phyloP scores from a whole-genome alignment of 2,113 vertebrate genomes.

The Rutilus rutilus region DNA sequence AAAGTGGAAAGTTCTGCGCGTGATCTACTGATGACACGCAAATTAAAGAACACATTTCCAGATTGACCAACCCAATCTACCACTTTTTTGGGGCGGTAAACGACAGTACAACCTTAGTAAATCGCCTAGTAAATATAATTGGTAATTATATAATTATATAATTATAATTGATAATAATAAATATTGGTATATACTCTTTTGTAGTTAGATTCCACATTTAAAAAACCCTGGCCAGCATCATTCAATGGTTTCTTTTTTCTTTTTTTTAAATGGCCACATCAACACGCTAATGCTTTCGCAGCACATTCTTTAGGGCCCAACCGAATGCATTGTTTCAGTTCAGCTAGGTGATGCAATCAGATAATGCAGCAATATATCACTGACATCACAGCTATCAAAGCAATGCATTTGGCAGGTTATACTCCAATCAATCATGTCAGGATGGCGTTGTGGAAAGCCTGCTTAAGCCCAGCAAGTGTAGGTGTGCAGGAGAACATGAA shows the following conservation, averaged over 20 bases:
- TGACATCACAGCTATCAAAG: slow-evolving; percentile 57
- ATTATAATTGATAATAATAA: too few species aligned
- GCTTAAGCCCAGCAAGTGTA: slow-evolving; percentile 43
- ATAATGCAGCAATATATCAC: slow-evolving; percentile 57
- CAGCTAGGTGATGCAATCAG: slow-evolving; percentile 56
- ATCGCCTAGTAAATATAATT: too few species aligned
- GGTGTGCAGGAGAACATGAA: slow-evolving; percentile 50
- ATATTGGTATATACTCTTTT: background rate
- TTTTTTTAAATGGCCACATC: slow-evolving; percentile 25
- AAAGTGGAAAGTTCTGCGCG: too few species aligned
- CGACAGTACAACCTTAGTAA: too few species aligned
- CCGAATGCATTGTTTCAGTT: slow-evolving; percentile 40
- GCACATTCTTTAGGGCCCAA: slow-evolving; percentile 38
- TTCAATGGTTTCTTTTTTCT: background rate
- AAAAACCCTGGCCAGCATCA: background rate
- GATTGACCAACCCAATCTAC: too few species aligned
- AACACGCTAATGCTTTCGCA: slow-evolving; percentile 44
- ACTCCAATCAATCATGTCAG: slow-evolving; percentile 58
- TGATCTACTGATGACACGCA: too few species aligned
- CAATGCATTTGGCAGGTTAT: slow-evolving; percentile 55
- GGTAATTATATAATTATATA: too few species aligned
- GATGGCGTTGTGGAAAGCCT: slow-evolving; percentile 40
- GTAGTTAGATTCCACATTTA: background rate
- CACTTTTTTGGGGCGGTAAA: too few species aligned
- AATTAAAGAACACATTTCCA: too few species aligned